Evolutionary conservation across 2,797 vertebrate species (phyloP), one percentile per base, ranked within the genome.

Genomic region (Sebastes wilsoni): DNA sequence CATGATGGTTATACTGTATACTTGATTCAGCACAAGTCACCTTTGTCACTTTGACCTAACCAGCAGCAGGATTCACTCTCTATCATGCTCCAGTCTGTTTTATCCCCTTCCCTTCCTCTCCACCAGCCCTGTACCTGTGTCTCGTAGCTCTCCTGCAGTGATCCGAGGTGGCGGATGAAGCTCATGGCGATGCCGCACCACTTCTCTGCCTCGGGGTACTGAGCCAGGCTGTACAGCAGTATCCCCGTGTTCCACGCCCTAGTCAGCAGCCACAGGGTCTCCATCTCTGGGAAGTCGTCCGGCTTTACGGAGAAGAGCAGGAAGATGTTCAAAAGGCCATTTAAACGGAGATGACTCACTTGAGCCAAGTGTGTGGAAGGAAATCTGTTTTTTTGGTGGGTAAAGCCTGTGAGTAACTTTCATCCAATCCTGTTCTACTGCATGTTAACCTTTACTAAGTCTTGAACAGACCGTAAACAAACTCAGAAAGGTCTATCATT

Each of bases 231-330:
- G 83, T 96, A 98, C 78, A 97, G 94, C 87, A 95, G 72, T 83
- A 99, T 95, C 64, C 97, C 98, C 2, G 93, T 96, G 84, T 99
- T 99, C 98, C 98, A 99, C 9, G 97, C 96, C 68, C 95, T 95
- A 61, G 96, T 97, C 95, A 99, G 96, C 89, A 99, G 79, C 97
- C 97, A 99, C 88, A 98, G 88, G 78, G 95, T 94, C 93, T 99
- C 97, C 81, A 91, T 86, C 92, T 99, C 97, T 73, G 98, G 97
- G 84, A 98, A 94, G 82, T 92, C 87, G 25, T 95, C 91, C 75
- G 97, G 91, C 96, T 96, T 3, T 42, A 55, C 85, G 59, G 73
- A 76, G 79, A 30, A 82, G 74, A 92, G 66, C 79, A 77, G 85
- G 82, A 87, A 87, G 85, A 87, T 7, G 67, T 73, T 86, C 61